Evolutionary conservation across 2,113 vertebrate genomes (phyloP), one percentile per base, ranked within the genome.

Genomic region (Cephalopholis sonnerati): DNA sequence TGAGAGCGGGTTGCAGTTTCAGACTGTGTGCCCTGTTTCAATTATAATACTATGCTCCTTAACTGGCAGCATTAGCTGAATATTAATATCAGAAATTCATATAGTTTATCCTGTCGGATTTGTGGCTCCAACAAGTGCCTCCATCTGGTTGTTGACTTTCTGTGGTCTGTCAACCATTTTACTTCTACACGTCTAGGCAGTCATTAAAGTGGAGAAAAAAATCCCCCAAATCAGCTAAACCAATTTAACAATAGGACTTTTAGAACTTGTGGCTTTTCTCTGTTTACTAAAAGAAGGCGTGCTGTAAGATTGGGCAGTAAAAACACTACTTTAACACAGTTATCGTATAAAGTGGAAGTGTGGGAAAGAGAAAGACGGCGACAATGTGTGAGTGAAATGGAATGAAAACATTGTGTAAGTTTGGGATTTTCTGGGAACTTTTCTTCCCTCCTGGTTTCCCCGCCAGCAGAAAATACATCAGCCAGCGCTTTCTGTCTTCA

Each of bases 391-490:
- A 83, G 22, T 12, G 32, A 4, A 5, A 69, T 59, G 44, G 68
- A 77, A 54, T 51, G 46, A 84, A 84, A 87, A 87, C 67, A 84
- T n/a, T 50, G 32, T 39, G 59, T 5, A 83, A 68, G 64, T 65
- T 82, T 69, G 2, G 57, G 58, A 16, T 70, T 70, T 50, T 75
- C 36, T 71, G 36, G 44, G 55, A 86, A 65, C 62, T 65, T 77
- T 75, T 64, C 53, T 41, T 77, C 58, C 54, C 64, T 71, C 27
- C 50, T 25, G 79, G 70, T 59, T 72, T 62, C 9, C 25, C 24
- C 71, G 32, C 70, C 76, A 71, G 54, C 25, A 6, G 41, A 53
- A 77, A 85, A 61, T 22, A 17, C 48, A 32, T 32, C 48, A 63
- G 20, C n/a, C 53, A 54, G 27, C 5, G 5, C 59, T 36, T 46